Evolutionary conservation across 2,888 invertebrate species (phyloP).

Genomic region (Acleris holmiana): DNA sequence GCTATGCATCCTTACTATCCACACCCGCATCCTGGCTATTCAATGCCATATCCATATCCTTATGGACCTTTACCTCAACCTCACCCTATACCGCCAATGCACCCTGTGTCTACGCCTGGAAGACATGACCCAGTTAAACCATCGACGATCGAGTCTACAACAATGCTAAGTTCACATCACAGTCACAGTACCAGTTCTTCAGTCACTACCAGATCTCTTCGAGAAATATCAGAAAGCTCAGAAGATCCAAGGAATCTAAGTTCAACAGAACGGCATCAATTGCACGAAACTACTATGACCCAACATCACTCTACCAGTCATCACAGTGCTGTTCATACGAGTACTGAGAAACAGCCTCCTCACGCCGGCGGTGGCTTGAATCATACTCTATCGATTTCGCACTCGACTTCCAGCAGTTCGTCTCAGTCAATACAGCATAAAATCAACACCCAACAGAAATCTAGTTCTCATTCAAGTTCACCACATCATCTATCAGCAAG

Average conservation of each 20-base stretch:
- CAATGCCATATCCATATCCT: constrained; percentile 89
- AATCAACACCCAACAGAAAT: constrained; percentile 82
- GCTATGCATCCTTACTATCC: constrained; percentile 89
- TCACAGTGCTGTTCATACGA: constrained; percentile 87
- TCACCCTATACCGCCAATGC: constrained; percentile 89
- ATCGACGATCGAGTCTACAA: constrained; percentile 86
- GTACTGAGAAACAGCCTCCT: constrained; percentile 85
- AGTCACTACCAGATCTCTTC: constrained; percentile 86
- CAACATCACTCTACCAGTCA: constrained; percentile 88
- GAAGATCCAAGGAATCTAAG: constrained; percentile 78
- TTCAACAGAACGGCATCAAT: constrained; percentile 84
- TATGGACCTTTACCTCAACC: constrained; percentile 90
- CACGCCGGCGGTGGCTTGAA: constrained; percentile 81
- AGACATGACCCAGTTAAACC: constrained; percentile 80
- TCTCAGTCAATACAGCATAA: constrained; percentile 87
- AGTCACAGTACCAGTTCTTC: constrained; percentile 89
- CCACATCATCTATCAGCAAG: constrained; percentile 84
- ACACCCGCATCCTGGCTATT: constrained; percentile 88
- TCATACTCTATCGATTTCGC: constrained; percentile 87
- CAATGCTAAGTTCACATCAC: constrained; percentile 87
- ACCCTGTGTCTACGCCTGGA: constrained; percentile 75
- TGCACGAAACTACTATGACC: constrained; percentile 87
- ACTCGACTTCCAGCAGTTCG: constrained; percentile 87
- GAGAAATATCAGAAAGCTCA: constrained; percentile 84
- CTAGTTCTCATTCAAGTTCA: constrained; percentile 74